Base-by-base conservation (phyloP, 2,797 vertebrate genomes). In the Alcedo quadribrachys region DNA sequence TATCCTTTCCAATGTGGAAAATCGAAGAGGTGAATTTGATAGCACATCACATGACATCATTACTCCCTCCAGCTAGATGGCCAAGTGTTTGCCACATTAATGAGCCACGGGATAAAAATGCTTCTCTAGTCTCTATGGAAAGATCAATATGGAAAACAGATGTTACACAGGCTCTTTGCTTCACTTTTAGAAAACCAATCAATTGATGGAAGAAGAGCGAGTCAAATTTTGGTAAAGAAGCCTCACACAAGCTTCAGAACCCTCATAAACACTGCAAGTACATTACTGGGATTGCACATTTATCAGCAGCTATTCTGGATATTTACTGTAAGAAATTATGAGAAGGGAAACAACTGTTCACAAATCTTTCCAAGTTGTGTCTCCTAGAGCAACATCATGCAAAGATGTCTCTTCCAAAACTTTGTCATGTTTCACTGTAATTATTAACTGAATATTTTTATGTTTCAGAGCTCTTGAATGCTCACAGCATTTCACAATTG, bases 41-140 rank as follows among this genome's bases (percentile, higher is more conserved):
- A 93, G 77, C 87, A 89, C 83, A 63, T 33, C 45, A 87, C 68
- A 95, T 97, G 94, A 97, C 95, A 97, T 97, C 96, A 97, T 97
- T 92, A 93, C 85, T 96, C 95, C 93, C 93, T 85, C 74, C 81
- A 95, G 89, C 97, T 95, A 96, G 96, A 97, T 35, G 82, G 87
- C 88, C 94, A 95, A 95, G 90, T 73, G 81, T 94, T 94, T 94
- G 66, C 95, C 88, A 96, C 88, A 75, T 96, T 97, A 97, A 97
- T 95, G 90, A 95, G 85, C 80, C 81, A 94, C 84, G 2, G 48
- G 95, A 97, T 97, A 96, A 97, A 97, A 97, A 97, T 67, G 73
- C 80, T 96, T 93, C 82, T 94, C 82, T 35, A 11, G 87, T 87
- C 88, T 96, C 94, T 93, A 71, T 60, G 65, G 91, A 88, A 97